Evolutionary conservation across 2,797 vertebrate species (phyloP).

Genomic region (Megaceryle alcyon): DNA sequence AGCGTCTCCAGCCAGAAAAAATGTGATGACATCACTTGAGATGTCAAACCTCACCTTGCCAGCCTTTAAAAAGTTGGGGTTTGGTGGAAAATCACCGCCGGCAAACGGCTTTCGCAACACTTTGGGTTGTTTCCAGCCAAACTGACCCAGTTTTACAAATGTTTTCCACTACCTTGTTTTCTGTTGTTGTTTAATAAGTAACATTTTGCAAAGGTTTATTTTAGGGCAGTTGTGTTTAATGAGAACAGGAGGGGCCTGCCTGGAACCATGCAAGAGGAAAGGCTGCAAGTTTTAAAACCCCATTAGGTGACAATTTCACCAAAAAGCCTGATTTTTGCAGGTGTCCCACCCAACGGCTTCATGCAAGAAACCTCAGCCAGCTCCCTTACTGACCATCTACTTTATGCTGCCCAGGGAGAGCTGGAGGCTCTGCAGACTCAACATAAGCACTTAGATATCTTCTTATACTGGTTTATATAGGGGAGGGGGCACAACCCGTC

Average conservation of each 20-base stretch:
- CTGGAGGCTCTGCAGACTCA: accelerated
- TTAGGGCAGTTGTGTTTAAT: not conserved
- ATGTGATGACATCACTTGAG: accelerated
- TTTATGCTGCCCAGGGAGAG: not conserved
- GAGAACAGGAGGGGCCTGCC: not conserved
- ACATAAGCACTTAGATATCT: not conserved
- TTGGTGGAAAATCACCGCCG: accelerated
- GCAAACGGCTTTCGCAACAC: not conserved
- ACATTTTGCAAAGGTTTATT: not conserved
- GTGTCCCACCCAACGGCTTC: accelerated
- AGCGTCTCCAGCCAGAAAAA: not conserved
- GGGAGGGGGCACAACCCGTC: not conserved
- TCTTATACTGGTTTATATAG: not conserved
- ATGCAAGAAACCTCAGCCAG: not conserved
- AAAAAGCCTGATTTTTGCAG: not conserved
- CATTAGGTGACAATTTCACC: not conserved
- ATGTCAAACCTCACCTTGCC: not conserved
- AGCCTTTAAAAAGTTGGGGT: not conserved
- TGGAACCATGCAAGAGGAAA: not conserved
- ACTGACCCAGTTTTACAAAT: not conserved
- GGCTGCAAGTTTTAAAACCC: not conserved
- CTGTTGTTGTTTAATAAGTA: not conserved
- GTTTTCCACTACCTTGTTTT: not conserved
- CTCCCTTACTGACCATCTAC: not conserved
- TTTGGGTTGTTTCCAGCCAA: not conserved